phyloP scores from a whole-genome alignment of 2,888 invertebrate species.

The Synergus japonicus region DNA sequence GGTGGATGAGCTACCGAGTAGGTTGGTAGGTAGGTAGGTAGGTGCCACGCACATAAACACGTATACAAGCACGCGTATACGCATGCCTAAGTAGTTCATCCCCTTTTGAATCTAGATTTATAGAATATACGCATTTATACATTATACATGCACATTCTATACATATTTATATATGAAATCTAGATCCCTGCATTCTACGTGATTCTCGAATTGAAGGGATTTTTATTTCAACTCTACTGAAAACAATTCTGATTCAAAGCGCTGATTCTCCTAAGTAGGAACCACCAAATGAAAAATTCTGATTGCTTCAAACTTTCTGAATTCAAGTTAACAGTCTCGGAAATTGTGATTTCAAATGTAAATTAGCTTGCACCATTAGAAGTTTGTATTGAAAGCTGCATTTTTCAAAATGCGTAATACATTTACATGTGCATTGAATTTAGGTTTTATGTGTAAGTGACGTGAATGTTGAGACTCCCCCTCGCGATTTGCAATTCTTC shows the following conservation, averaged over 20 bases:
- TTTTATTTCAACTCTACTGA: background rate
- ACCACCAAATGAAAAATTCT: background rate
- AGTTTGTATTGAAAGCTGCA: too few species aligned
- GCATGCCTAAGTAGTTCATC: conserved; percentile 41
- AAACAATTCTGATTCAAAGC: background rate
- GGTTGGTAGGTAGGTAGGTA: conserved; percentile 36
- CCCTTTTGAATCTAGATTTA: background rate
- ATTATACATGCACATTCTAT: background rate
- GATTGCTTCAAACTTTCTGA: too few species aligned
- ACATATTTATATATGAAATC: background rate
- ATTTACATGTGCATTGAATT: background rate
- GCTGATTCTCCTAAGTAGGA: background rate
- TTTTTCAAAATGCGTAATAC: too few species aligned
- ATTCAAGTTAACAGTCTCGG: too few species aligned
- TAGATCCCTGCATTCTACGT: background rate
- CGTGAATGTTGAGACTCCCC: conserved; percentile 12
- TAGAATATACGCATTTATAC: conserved; percentile 22
- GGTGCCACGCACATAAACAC: conserved; percentile 40
- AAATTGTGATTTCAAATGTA: too few species aligned
- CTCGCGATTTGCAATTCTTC: conserved; percentile 12
- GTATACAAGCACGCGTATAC: conserved; percentile 29
- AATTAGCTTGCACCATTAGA: too few species aligned
- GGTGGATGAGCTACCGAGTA: conserved; percentile 22
- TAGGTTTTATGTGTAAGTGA: background rate
- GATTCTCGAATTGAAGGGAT: too few species aligned